These are phyloP conservation scores for Hypanus sabinus DNA, from an alignment of 2,113 vertebrate species.

Conservation along the genomic window DNA sequence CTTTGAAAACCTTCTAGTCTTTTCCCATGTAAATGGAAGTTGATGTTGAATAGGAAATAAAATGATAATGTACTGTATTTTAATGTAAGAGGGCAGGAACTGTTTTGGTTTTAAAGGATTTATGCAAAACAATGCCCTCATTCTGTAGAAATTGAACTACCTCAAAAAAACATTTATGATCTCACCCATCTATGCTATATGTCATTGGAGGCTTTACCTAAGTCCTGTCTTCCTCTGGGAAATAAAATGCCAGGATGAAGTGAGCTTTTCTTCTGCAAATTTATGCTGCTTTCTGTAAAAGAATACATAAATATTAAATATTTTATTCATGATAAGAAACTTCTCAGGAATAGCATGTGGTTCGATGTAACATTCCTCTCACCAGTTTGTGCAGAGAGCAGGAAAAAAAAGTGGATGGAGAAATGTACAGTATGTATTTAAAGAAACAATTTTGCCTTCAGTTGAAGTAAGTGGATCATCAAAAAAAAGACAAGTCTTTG, in stretches of 20 bases:
- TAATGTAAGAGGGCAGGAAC: neutral
- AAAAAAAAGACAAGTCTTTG: neutral
- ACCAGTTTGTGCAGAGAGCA: neutral
- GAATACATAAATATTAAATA: neutral
- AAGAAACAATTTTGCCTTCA: neutral
- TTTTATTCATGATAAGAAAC: neutral
- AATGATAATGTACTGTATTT: neutral
- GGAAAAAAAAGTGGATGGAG: neutral
- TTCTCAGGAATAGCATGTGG: neutral
- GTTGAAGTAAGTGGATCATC: neutral
- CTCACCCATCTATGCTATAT: neutral
- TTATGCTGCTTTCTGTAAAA: neutral
- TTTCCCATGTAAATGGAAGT: too few relatives aligned
- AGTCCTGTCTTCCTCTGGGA: neutral
- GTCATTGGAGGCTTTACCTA: neutral
- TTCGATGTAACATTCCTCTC: too few relatives aligned
- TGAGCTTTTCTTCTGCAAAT: neutral
- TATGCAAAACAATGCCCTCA: neutral
- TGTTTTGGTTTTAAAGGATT: neutral
- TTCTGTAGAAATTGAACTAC: neutral
- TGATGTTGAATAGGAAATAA: neutral
- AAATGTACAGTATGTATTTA: neutral
- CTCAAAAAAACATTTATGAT: neutral
- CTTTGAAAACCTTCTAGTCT: too few relatives aligned
- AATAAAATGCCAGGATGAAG: neutral